Conservation (phyloP, 2,888 invertebrate species). For the Eupithecia inturbata region DNA sequence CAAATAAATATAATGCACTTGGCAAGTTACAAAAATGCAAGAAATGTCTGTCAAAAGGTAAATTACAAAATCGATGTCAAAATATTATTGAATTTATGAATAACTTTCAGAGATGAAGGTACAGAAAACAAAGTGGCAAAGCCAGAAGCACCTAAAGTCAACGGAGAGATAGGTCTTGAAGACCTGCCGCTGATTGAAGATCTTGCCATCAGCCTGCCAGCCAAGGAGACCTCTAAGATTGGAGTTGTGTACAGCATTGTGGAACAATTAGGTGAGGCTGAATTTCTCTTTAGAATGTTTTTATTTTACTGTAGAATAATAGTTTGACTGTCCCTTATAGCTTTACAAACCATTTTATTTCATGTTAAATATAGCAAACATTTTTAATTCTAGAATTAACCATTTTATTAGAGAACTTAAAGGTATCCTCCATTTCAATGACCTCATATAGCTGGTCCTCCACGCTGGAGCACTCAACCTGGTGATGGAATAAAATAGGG, state of each 20-base stretch:
- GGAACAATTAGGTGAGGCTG: slow-evolving; percentile 86
- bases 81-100: background rate
- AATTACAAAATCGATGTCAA: background rate
- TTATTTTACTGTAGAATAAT: background rate
- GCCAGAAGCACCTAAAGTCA: slow-evolving; percentile 67
- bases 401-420: too few species aligned
- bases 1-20: too few species aligned
- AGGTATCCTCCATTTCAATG: too few species aligned
- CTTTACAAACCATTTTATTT: background rate
- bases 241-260: slow-evolving; percentile 89
- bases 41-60: too few species aligned
- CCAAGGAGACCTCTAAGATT: slow-evolving; percentile 88
- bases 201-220: slow-evolving; percentile 90
- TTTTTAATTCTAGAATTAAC: too few species aligned
- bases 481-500: too few species aligned
- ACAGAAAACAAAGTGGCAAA: slow-evolving; percentile 56
- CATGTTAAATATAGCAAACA: background rate
- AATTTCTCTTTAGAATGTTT: background rate
- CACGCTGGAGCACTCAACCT: too few species aligned
- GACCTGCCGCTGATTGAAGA: slow-evolving; percentile 93
- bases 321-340: background rate
- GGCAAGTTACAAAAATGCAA: too few species aligned
- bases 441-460: too few species aligned
- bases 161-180: slow-evolving; percentile 85
- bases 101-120: slow-evolving; percentile 66